A percentile compares a stretch with the other conserved stretches of the same genome.
These are phyloP conservation scores for Pantherophis guttatus DNA, from an alignment of 2,113 vertebrate species.

Conservation along the genomic window DNA sequence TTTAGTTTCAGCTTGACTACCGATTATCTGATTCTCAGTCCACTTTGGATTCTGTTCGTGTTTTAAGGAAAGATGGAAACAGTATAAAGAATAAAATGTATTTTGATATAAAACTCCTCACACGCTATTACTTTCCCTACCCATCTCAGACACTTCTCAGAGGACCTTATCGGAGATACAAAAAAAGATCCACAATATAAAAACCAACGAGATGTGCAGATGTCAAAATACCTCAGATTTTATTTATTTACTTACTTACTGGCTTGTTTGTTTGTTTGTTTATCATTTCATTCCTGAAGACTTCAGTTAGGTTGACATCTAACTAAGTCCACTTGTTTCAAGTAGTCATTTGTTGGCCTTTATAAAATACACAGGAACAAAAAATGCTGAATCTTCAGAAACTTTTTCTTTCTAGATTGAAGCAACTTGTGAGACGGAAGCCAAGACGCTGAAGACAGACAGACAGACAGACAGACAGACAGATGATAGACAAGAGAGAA, in stretches of 20 bases:
- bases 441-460: not conserved
- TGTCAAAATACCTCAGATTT: not conserved
- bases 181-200: not conserved
- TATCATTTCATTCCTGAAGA: not conserved
- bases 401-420: not conserved
- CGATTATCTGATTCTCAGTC: too few species aligned
- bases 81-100: too few species aligned
- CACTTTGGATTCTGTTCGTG: too few species aligned
- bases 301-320: constrained; percentile 12
- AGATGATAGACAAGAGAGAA: too few species aligned
- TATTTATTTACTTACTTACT: not conserved
- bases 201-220: not conserved
- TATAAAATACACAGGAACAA: not conserved
- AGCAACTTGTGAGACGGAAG: not conserved
- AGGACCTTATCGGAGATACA: not conserved
- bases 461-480: too few species aligned
- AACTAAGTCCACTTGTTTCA: not conserved
- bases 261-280: not conserved
- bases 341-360: not conserved
- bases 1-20: too few species aligned
- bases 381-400: not conserved
- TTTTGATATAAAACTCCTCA: too few species aligned
- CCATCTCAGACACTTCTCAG: not conserved
- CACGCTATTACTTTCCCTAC: not conserved
- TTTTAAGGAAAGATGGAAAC: too few species aligned